These are phyloP conservation scores for Odontomyia ornata DNA, from an alignment of 2,888 invertebrate genomes.

Conservation along the genomic window DNA sequence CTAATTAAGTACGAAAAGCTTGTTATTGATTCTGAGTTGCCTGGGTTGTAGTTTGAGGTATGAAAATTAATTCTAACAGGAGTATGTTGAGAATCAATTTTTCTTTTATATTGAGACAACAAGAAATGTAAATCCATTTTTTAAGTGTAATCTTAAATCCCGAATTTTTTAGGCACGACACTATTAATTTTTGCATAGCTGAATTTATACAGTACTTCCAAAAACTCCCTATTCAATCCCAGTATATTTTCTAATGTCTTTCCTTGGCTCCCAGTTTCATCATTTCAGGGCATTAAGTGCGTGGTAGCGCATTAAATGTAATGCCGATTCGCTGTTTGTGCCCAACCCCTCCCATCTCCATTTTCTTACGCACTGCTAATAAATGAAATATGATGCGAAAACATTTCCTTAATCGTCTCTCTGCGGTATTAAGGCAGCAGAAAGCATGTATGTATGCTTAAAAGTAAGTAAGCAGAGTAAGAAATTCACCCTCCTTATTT, in stretches of 20 bases:
- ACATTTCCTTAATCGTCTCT: conserved; percentile 54
- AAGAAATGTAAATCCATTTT: no score
- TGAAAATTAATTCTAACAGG: no score
- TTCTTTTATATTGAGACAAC: no score
- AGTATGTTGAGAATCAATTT: no score
- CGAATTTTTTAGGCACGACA: no score
- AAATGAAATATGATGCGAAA: conserved; percentile 56
- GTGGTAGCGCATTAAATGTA: conserved; percentile 27
- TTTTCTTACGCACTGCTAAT: conserved; percentile 49
- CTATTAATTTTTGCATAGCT: no score
- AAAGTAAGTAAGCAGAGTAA: neutral
- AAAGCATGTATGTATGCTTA: neutral
- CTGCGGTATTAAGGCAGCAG: conserved; percentile 34
- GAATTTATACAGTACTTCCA: no score
- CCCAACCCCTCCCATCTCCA: neutral
- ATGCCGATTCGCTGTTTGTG: conserved; percentile 28
- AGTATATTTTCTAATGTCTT: conserved; percentile 3
- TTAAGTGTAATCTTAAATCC: no score
- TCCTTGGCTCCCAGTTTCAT: neutral
- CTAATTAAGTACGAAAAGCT: no score
- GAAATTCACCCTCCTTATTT: neutral
- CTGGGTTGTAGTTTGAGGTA: no score
- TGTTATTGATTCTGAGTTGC: no score
- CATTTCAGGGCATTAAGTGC: neutral
- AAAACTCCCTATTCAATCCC: no score